These are phyloP conservation scores for Hypomecis punctinalis DNA, from an alignment of 2,888 invertebrate species.

Conservation along the genomic window DNA sequence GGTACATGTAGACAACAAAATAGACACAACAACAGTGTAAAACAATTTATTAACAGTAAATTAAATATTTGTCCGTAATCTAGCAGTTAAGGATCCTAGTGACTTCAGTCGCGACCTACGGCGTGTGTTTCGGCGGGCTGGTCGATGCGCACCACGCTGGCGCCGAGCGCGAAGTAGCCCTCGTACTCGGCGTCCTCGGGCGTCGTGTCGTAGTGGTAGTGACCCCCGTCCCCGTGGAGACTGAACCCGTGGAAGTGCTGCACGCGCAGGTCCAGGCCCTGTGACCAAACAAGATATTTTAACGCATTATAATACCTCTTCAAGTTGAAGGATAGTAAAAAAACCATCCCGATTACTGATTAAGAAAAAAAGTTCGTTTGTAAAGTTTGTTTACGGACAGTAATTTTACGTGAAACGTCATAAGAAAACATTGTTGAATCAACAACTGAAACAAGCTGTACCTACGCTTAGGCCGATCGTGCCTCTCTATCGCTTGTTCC, in stretches of 20 bases:
- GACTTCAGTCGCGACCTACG: constrained; percentile 90
- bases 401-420: too few relatives aligned
- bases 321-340: too few relatives aligned
- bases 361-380: too few relatives aligned
- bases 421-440: too few relatives aligned
- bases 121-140: constrained; percentile 87
- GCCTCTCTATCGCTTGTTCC: too few relatives aligned
- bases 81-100: background rate
- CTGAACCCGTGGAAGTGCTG: constrained; percentile 99
- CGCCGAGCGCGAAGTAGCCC: constrained; percentile 94
- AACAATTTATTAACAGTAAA: constrained; percentile 9
- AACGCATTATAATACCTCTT: background rate
- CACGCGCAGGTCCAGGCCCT: constrained; percentile 95
- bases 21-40: background rate
- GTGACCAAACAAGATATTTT: constrained; percentile 8
- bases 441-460: too few relatives aligned
- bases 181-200: constrained; percentile 95
- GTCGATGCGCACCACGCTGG: constrained; percentile 90
- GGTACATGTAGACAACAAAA: background rate
- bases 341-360: too few relatives aligned
- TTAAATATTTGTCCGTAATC: constrained; percentile 10
- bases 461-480: too few relatives aligned
- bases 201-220: constrained; percentile 98
- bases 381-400: too few relatives aligned
- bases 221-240: constrained; percentile 93